Base-by-base conservation (phyloP, 2,888 invertebrate species). In the Maniola hyperantus region DNA sequence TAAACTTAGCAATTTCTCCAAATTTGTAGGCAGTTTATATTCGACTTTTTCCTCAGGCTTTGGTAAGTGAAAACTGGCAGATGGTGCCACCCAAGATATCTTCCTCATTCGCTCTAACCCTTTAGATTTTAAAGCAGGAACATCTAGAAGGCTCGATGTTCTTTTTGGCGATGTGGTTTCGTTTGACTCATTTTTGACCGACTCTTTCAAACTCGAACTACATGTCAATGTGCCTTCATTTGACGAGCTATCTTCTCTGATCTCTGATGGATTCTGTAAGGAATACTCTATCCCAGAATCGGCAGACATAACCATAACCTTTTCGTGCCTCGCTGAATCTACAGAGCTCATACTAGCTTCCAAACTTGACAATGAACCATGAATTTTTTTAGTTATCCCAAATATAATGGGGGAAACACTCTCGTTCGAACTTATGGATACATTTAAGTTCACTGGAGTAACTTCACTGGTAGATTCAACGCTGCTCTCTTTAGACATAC, bases 1-100 rank as follows among this genome's bases (percentile, higher is more conserved):
- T 2, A 95, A 76, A 34, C 94, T 95, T 0, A 95, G 77, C 2
- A 96, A 81, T 77, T 94, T 95, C 71, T 95, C 95, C 61, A 95
- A 85, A 77, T 95, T 94, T 7, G 94, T 93, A 0, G 94, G 94
- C 15, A 87, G 65, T 69, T 92, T 93, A 0, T 80, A 74, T 13
- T 91, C 91, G 0, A 74, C 65, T 61, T 85, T 87, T 1, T 91
- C 91, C 1, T 91, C 89, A 1, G 82, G 82, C 68, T 82, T 83
- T 0, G 88, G 85, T 71, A 90, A 80, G 53, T 88, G 84, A 73
- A 91, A 88, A 68, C 89, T 87, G 0, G 91, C 77, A 1, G 92
- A 88, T 0, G 93, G 93, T 5, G 93, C 92, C 13, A 94, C 94
- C 93, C 94, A 94, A 0, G 94, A 94, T 51, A 94, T 92, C 83